A percentile compares a stretch with the other conserved stretches of the same genome.
Evolutionary conservation across 2,888 invertebrate genomes (phyloP).

Genomic region (Desoria tigrina): DNA sequence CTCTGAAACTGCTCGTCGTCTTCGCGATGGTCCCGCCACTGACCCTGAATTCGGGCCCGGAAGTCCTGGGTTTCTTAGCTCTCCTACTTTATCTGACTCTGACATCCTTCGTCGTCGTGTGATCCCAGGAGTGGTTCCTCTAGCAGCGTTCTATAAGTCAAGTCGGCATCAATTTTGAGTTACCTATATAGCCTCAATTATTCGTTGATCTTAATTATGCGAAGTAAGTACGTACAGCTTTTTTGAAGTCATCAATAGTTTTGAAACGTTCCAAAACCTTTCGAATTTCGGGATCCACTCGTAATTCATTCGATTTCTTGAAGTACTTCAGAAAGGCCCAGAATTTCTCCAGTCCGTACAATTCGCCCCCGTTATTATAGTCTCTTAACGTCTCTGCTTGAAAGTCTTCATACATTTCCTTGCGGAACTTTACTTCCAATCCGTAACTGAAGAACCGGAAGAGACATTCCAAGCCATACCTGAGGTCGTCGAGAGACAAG

Average conservation of each 20-base stretch:
- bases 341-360: conserved; percentile 98
- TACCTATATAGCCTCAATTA: too few species aligned
- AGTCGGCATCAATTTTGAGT: conserved; percentile 2
- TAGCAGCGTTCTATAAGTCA: conserved; percentile 36
- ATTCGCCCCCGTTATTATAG: conserved; percentile 69
- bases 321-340: conserved; percentile 99
- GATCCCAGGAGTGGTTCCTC: conserved; percentile 36
- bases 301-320: conserved; percentile 73
- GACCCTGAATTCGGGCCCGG: background rate
- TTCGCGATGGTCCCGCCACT: background rate
- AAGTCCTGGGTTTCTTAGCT: conserved; percentile 13
- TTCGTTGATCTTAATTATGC: too few species aligned
- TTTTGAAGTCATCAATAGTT: conserved; percentile 79
- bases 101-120: conserved; percentile 35
- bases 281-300: conserved; percentile 72
- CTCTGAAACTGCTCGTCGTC: conserved; percentile 19
- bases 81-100: conserved; percentile 40
- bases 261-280: conserved; percentile 77
- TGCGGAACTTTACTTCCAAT: conserved; percentile 90
- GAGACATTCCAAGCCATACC: conserved; percentile 66
- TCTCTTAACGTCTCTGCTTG: conserved; percentile 88
- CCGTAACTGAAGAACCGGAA: conserved; percentile 99
- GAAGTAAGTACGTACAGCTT: too few species aligned
- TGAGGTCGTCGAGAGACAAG: conserved; percentile 48
- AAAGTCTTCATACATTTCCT: conserved; percentile 94